These are phyloP conservation scores for Hystrix brachyura DNA, from an alignment of 2,113 vertebrate genomes.

Conservation along the genomic window DNA sequence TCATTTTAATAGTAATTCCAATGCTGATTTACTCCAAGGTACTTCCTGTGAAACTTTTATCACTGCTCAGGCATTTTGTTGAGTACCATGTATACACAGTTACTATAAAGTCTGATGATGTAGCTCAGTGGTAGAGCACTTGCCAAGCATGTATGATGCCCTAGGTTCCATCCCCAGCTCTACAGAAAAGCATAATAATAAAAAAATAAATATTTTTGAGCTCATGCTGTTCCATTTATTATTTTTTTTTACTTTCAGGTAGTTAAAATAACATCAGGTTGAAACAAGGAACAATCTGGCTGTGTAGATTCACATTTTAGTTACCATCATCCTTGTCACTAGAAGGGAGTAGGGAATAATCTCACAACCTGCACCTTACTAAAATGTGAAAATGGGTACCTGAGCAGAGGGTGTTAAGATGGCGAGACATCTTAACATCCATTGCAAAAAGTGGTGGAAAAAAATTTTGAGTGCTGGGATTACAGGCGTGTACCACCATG, in stretches of 20 bases:
- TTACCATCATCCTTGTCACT: conserved; percentile 82
- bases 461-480: background rate
- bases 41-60: background rate
- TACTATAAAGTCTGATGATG: background rate
- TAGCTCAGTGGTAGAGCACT: background rate
- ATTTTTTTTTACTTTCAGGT: conserved; percentile 23
- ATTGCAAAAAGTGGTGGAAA: background rate
- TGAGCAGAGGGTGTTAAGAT: background rate
- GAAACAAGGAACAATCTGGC: conserved; percentile 44
- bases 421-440: background rate
- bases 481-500: background rate
- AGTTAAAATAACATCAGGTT: conserved; percentile 23
- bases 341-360: background rate
- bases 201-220: background rate
- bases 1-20: background rate
- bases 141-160: background rate
- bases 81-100: background rate
- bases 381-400: background rate
- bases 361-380: background rate
- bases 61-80: background rate
- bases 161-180: background rate
- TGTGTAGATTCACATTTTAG: conserved; percentile 53
- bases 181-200: background rate
- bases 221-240: background rate
- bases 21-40: background rate